These are phyloP conservation scores for Oncorhynchus nerka DNA, from an alignment of 2,113 vertebrate genomes.

Conservation along the genomic window DNA sequence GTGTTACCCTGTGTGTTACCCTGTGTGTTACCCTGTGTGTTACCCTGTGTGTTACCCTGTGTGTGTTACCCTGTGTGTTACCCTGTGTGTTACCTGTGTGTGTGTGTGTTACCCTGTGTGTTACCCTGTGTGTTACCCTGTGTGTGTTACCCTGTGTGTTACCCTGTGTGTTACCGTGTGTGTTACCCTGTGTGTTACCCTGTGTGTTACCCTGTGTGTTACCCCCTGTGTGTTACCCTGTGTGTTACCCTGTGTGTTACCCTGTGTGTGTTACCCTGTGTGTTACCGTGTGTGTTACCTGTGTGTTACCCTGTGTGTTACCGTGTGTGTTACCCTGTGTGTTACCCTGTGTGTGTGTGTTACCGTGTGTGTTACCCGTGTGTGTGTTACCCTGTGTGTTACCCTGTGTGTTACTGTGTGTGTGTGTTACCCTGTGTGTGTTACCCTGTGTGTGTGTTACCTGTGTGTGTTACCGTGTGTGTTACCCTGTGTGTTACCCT, in stretches of 20 bases:
- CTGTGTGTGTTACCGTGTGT: conserved; percentile 76
- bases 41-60: no score
- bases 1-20: conserved; percentile 64
- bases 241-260: conserved; percentile 59
- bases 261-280: no score
- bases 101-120: not conserved
- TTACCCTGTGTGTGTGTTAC: no score
- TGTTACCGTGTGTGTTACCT: not conserved
- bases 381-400: conserved; percentile 76
- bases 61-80: no score
- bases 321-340: conserved; percentile 67
- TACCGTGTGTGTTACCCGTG: not conserved
- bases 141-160: not conserved
- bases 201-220: conserved; percentile 69
- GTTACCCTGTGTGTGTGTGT: conserved; percentile 69
- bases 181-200: no score
- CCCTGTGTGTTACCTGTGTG: conserved; percentile 76
- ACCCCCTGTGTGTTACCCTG: conserved; percentile 66
- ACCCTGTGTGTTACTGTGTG: not conserved
- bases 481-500: not conserved
- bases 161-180: not conserved
- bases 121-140: conserved; percentile 63
- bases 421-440: not conserved
- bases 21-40: not conserved
- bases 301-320: not conserved